Base-by-base conservation (phyloP, 2,113 vertebrate species). In the Zingel zingel region DNA sequence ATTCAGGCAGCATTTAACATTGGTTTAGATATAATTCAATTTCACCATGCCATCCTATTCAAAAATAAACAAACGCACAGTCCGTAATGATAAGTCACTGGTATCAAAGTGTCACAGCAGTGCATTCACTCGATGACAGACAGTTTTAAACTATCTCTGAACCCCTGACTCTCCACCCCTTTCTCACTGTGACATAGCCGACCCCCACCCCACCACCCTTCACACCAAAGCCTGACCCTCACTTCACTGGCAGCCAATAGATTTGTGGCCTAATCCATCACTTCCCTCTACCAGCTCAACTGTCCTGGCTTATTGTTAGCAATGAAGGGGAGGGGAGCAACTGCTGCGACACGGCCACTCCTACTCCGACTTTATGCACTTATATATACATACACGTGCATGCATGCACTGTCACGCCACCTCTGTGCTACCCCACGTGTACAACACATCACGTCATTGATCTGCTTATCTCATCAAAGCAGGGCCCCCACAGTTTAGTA, bases 241-340 rank as follows among this genome's bases (percentile, higher is more conserved):
- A 50, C 89, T 81, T 89, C 79, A 83, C 85, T 62, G 77, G 73
- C 86, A 81, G 85, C 79, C 82, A 82, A 80, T 92, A 92, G 93
- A 95, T 95, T 95, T 95, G 54, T 92, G 50, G 71, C 92, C 80
- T 90, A 89, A 90, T 95, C 90, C 86, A 93, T 95, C 88, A 74
- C 87, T 72, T 86, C 91, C 92, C 90, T 79, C 84, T 79, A 84
- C 88, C 77, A 89, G 86, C 86, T 84, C 92, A 88, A 83, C 92
- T 77, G 92, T 89, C 91, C 86, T 75, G 83, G 77, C 77, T 89
- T 91, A 93, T 94, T 95, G 92, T 91, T 58, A 82, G 81, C 5
- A 61, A 74, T 47, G 15, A 64, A 25, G 84, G 84, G 79, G 87
- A 66, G 89, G 18, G 54, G 25, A 61, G 23, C 79, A 83, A 90